A percentile compares a stretch with the other conserved stretches of the same genome.
Conservation (phyloP, 2,888 invertebrate genomes). For the Itoplectis maculator region DNA sequence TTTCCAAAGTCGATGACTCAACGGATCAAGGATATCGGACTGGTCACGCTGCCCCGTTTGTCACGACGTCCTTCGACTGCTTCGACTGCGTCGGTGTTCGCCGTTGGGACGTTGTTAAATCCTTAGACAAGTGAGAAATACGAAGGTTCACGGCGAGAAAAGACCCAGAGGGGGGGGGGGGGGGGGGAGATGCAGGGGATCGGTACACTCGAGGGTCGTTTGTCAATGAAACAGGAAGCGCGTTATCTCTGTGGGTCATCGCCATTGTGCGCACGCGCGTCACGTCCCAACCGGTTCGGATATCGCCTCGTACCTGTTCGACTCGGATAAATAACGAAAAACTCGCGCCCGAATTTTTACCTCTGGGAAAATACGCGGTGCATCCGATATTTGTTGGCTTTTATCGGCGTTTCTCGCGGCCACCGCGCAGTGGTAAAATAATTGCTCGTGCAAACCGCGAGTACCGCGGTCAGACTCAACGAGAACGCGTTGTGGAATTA, state of each 20-base stretch:
- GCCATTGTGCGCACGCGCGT: constrained; percentile 44
- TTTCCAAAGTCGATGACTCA: neutral
- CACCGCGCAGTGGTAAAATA: neutral
- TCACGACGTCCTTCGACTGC: neutral
- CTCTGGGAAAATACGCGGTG: neutral
- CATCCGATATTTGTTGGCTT: neutral
- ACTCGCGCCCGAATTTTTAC: neutral
- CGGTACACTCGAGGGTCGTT: constrained; percentile 20
- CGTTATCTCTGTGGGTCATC: constrained; percentile 44
- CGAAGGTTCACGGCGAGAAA: no score
- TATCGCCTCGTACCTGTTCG: neutral
- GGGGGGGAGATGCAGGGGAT: no score
- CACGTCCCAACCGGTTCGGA: constrained; percentile 12
- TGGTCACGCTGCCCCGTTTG: neutral
- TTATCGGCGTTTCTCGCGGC: neutral
- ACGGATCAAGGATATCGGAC: neutral
- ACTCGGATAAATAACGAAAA: neutral
- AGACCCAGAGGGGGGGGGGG: neutral
- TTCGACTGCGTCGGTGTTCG: neutral
- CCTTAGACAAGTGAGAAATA: neutral
- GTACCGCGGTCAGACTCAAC: neutral
- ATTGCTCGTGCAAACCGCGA: constrained; percentile 6
- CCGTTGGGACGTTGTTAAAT: constrained; percentile 12
- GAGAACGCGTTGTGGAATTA: neutral
- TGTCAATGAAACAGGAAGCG: constrained; percentile 34